Conservation (phyloP, 2,888 invertebrate species). For the Octodonta nipae region DNA sequence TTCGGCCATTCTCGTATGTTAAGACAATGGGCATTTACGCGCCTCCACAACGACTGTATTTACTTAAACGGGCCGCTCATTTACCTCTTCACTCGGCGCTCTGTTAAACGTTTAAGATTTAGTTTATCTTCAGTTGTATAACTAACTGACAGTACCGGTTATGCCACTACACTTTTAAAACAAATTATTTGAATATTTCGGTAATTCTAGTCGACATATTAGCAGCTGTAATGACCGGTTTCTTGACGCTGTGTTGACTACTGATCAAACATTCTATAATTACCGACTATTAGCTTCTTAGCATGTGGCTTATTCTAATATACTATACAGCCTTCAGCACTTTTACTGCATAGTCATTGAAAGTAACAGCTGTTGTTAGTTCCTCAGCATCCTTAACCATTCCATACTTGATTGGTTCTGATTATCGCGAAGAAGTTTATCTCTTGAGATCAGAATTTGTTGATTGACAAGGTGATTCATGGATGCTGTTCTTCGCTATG, state of each 20-base stretch:
- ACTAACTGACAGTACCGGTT: neutral
- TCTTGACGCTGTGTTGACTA: neutral
- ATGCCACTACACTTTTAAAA: neutral
- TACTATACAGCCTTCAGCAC: too few relatives aligned
- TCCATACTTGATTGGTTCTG: too few relatives aligned
- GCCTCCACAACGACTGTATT: slow-evolving; percentile 24
- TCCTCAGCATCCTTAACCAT: too few relatives aligned
- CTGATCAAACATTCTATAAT: too few relatives aligned
- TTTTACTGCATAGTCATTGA: too few relatives aligned
- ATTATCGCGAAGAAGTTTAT: too few relatives aligned
- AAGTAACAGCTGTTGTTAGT: too few relatives aligned
- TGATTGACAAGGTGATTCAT: too few relatives aligned
- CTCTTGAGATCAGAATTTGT: too few relatives aligned
- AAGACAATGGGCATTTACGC: slow-evolving; percentile 24
- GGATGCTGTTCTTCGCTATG: too few relatives aligned
- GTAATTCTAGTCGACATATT: slow-evolving; percentile 2
- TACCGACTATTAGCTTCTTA: too few relatives aligned
- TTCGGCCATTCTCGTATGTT: slow-evolving; percentile 17
- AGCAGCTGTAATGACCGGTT: neutral
- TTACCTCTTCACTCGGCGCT: neutral
- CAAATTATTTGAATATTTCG: neutral
- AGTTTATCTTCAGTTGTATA: neutral
- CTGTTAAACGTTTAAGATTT: neutral
- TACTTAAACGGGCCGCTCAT: slow-evolving; percentile 18
- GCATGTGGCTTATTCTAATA: too few relatives aligned